Evolutionary conservation across 2,888 invertebrate species (phyloP).

Genomic region (Nomada fucata): DNA sequence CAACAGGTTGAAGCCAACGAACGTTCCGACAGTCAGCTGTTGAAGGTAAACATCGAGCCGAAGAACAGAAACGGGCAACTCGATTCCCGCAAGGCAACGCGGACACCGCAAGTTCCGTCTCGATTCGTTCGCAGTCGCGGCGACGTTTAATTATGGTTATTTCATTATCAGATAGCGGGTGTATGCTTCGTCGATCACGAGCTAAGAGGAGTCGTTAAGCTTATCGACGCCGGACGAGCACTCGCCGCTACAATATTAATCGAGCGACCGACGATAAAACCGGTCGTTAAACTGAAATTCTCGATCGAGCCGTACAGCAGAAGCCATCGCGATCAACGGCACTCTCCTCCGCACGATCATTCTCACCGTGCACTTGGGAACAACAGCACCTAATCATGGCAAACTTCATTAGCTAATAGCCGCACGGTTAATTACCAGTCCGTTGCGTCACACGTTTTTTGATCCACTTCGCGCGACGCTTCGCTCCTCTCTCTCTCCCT

Average conservation of each 20-base stretch:
- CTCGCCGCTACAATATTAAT: conserved; percentile 20
- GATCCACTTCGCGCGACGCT: conserved; percentile 7
- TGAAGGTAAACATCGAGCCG: conserved; percentile 8
- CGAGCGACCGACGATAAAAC: conserved; percentile 14
- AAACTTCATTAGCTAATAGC: conserved; percentile 39
- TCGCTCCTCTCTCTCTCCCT: background rate
- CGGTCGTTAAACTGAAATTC: conserved; percentile 14
- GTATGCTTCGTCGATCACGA: conserved; percentile 7
- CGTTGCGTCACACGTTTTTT: conserved; percentile 34
- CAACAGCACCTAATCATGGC: conserved; percentile 34
- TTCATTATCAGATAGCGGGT: conserved; percentile 29
- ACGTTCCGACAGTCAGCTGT: conserved; percentile 13
- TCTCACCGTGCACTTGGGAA: conserved; percentile 36
- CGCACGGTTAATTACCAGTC: conserved; percentile 25
- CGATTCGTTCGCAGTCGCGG: conserved; percentile 21
- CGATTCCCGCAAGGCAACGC: background rate
- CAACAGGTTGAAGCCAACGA: background rate
- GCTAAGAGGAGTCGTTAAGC: conserved; percentile 22
- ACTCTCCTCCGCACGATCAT: conserved; percentile 1
- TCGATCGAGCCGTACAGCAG: background rate
- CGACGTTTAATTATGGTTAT: conserved; percentile 37
- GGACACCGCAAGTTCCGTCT: background rate
- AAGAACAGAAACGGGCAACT: background rate
- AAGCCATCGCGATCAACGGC: background rate
- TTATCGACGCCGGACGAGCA: conserved; percentile 28